Base-by-base conservation (phyloP, 2,888 invertebrate species). In the Bedellia somnulentella region DNA sequence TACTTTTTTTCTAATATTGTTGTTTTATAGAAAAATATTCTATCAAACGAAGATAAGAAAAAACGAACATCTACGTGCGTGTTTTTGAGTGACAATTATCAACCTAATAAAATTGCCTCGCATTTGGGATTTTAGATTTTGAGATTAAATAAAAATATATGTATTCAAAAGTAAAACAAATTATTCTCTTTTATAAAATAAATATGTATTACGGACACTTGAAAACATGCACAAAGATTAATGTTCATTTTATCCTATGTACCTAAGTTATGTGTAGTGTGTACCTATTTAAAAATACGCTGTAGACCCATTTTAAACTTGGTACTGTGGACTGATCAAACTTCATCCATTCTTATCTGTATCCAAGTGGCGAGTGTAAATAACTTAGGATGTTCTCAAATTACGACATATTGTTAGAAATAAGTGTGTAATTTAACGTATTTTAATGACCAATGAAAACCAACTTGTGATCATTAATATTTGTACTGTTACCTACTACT, bases 391-490 rank as follows among this genome's bases (percentile, higher is more conserved):
- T 46, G 47, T 54, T 58, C 52, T 53, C 47, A 49, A 49, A 45
- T 44, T 49, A 59, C 59, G 73, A 66, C 70, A 70, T 67, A 48
- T 66, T 71, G 71, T 71, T 73, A 70, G 66, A 48, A 45, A 42
- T 73, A 73, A 75, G 75, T 51, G 46, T 66, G 56, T 73, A 73
- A 63, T 68, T 59, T 73, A 75, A 73, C 60, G 70, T 75, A 73
- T 71, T 71, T 75, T 77, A 76, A 75, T 77, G 77, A 77, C 77
- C 77, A 77, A 77, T 77, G 77, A 77, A 77, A 76, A 77, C 77
- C 76, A 73, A 76, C 75, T 76, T 77, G 77, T 77, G 77, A 77
- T 77, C 77, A 77, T 73, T 75, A 75, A 77, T 76, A 77, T 77
- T 77, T 77, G 77, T 77, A 77, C 77, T 77, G 77, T 77, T 75